Conservation (phyloP, 2,113 vertebrate genomes). For the Limanda limanda region DNA sequence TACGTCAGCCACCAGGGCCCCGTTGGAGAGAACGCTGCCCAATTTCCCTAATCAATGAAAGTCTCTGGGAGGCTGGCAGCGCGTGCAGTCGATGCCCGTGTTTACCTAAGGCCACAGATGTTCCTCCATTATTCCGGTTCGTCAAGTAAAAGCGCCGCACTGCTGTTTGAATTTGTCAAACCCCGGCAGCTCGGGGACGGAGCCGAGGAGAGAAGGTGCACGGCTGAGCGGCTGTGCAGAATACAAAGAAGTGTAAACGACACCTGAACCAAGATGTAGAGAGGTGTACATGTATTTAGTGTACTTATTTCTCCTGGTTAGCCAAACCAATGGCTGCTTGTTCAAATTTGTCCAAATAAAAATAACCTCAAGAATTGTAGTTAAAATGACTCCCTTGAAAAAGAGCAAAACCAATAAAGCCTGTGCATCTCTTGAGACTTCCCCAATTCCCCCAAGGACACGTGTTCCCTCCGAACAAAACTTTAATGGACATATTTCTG, state of each 20-base stretch:
- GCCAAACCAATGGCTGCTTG: background rate
- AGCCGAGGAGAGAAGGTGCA: background rate
- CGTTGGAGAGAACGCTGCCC: slow-evolving; percentile 63
- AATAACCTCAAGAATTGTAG: background rate
- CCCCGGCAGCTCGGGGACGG: background rate
- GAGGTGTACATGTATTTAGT: background rate
- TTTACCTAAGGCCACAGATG: slow-evolving; percentile 67
- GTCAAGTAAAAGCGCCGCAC: slow-evolving; percentile 49
- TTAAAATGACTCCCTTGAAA: background rate
- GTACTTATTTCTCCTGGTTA: background rate
- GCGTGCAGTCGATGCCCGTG: slow-evolving; percentile 48
- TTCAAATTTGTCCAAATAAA: background rate
- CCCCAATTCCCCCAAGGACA: background rate
- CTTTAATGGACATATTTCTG: too few relatives aligned
- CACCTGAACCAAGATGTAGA: too few relatives aligned
- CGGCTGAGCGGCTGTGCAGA: slow-evolving; percentile 10
- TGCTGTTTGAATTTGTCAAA: slow-evolving; percentile 50
- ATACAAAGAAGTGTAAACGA: background rate
- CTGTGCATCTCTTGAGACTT: background rate
- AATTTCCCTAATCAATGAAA: slow-evolving; percentile 77
- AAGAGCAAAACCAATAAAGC: background rate
- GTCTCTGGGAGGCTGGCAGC: slow-evolving; percentile 51
- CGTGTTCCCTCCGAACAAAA: background rate
- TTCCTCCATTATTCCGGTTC: slow-evolving; percentile 64
- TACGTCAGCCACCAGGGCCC: slow-evolving; percentile 65